phyloP scores from a whole-genome alignment of 2,888 invertebrate species.

The Caenorhabditis angaria region DNA sequence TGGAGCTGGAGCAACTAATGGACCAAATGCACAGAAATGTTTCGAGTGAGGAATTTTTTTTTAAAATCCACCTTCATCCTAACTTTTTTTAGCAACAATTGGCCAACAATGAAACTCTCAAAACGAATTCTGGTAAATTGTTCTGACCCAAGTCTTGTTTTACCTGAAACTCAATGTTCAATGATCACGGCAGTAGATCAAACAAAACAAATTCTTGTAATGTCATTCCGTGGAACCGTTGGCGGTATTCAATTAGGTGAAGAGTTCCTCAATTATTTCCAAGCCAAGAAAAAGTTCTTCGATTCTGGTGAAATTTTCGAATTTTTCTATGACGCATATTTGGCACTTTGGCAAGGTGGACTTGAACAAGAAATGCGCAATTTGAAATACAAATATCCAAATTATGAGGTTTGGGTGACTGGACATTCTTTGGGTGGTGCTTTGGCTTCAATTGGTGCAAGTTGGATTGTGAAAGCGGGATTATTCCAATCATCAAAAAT shows the following conservation, averaged over 20 bases:
- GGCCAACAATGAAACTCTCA: constrained; percentile 37
- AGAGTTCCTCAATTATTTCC: constrained; percentile 33
- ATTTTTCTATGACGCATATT: constrained; percentile 40
- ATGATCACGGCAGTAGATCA: constrained; percentile 37
- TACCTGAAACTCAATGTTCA: constrained; percentile 33
- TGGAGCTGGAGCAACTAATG: constrained; percentile 33
- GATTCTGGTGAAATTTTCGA: constrained; percentile 37
- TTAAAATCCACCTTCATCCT: constrained; percentile 1
- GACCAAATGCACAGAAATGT: constrained; percentile 31
- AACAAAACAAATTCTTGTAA: constrained; percentile 23
- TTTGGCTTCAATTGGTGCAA: constrained; percentile 36
- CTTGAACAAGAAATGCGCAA: constrained; percentile 27
- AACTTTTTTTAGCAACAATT: constrained; percentile 41
- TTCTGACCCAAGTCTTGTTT: constrained; percentile 22
- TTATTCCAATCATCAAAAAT: constrained; percentile 20
- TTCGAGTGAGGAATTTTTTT: constrained; percentile 21
- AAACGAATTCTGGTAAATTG: constrained; percentile 32
- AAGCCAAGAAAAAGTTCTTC: constrained; percentile 33
- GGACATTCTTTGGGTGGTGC: constrained; percentile 41
- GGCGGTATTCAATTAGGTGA: constrained; percentile 30
- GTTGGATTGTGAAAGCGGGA: constrained; percentile 31
- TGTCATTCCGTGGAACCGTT: constrained; percentile 34
- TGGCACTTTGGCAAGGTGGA: constrained; percentile 38
- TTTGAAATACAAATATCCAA: constrained; percentile 36
- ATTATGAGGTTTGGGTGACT: constrained; percentile 43